Percentiles rank a stretch among this genome's conserved stretches.
Conservation (phyloP, 2,113 vertebrate species). For the Spea multiplicata region DNA sequence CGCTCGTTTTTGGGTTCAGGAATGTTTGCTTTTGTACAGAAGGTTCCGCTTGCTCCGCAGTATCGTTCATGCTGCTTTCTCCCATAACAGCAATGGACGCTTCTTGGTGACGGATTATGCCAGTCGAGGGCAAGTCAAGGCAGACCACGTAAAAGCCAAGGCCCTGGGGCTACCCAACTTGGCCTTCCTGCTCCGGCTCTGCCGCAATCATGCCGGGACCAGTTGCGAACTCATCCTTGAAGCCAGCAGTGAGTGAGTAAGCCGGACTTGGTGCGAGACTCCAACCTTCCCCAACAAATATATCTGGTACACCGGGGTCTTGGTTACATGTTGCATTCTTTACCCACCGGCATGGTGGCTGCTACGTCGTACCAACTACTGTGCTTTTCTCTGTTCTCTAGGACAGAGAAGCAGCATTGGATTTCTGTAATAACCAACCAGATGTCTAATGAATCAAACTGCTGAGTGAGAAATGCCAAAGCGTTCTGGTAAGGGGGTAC, state of each 20-base stretch:
- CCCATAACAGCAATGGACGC: constrained; percentile 54
- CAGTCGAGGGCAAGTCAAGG: constrained; percentile 55
- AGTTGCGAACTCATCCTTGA: constrained; percentile 60
- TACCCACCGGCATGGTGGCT: background rate
- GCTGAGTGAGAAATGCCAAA: background rate
- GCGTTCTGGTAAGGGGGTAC: no score
- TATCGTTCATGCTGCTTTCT: background rate
- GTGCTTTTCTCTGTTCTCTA: background rate
- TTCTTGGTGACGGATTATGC: constrained; percentile 68
- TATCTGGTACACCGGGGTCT: background rate
- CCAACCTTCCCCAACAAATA: background rate
- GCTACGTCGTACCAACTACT: no score
- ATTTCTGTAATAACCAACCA: constrained; percentile 16
- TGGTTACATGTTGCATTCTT: no score
- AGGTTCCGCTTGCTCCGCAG: background rate
- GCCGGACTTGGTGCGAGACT: no score
- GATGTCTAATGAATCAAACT: background rate
- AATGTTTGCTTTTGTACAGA: background rate
- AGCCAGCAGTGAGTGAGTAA: constrained; percentile 57
- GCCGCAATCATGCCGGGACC: constrained; percentile 54
- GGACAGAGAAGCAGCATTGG: constrained; percentile 41
- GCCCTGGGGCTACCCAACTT: constrained; percentile 59
- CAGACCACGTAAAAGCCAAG: constrained; percentile 55
- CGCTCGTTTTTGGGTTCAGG: background rate
- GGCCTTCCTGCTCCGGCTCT: constrained; percentile 64